Base-by-base conservation (phyloP, 2,888 invertebrate species). In the Cosmia pyralina region DNA sequence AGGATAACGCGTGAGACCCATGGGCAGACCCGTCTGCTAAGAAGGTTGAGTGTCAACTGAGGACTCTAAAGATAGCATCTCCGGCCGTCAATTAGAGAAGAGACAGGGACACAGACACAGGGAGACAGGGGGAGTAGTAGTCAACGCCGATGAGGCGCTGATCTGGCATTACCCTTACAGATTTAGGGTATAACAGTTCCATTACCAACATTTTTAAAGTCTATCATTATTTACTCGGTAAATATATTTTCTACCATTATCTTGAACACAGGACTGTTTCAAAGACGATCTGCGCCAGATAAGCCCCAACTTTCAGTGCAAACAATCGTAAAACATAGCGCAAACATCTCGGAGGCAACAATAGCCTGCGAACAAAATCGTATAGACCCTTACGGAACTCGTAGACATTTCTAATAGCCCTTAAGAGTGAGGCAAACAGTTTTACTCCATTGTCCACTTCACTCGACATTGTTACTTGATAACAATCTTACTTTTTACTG, bases 351-450 rank as follows among this genome's bases (percentile, higher is more conserved):
- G 84, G 75, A 87, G 85, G 83, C 72, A 81, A 88, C 88, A 88
- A 87, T 86, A 79, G 82, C 71, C 73, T 77, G 66, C 87, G 87
- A 85, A 89, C 89, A 88, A 86, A 90, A 90, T 85, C 84, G 78
- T 84, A 83, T 84, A 82, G 85, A 84, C 88, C 89, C 89, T 90
- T 88, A 89, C 84, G 85, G 85, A 88, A 89, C 91, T 92, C 93
- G 92, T 92, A 94, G 94, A 94, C 95, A 92, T 93, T 91, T 92
- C 92, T 94, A 95, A 95, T 94, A 95, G 94, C 93, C 92, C 94
- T 94, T 92, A 94, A 94, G 94, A 93, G 92, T 91, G 93, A 92
- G 90, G 93, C 94, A 95, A 95, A 95, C 95, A 95, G 93, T 94
- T 94, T 94, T 93, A 93, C 92, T 88, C 92, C 90, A 92, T 91